Conservation (phyloP, 2,888 invertebrate genomes). For the Pemphredon lugubris region DNA sequence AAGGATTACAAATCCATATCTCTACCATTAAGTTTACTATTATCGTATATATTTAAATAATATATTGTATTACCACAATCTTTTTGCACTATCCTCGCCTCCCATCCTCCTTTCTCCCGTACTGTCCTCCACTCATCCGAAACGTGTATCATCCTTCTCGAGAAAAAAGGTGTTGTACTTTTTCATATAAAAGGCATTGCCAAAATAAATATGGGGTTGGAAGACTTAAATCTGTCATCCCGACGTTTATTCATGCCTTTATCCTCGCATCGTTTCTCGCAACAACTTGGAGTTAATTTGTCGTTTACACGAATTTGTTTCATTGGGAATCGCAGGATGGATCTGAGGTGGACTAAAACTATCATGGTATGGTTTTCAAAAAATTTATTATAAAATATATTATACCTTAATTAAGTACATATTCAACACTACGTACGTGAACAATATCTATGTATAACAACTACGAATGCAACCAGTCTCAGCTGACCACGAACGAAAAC, state of each 20-base stretch:
- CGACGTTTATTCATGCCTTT: too few species aligned
- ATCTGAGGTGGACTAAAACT: not conserved
- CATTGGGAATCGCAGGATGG: too few species aligned
- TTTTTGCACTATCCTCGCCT: slow-evolving; percentile 70
- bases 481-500: slow-evolving; percentile 40
- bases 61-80: slow-evolving; percentile 74
- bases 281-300: too few species aligned
- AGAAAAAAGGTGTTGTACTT: slow-evolving; percentile 78
- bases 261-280: not conserved
- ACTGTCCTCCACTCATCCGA: slow-evolving; percentile 36
- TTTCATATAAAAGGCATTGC: slow-evolving; percentile 79
- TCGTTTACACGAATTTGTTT: too few species aligned
- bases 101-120: slow-evolving; percentile 25
- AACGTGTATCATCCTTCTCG: slow-evolving; percentile 72
- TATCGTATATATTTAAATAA: slow-evolving; percentile 71
- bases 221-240: slow-evolving; percentile 65
- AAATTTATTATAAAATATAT: slow-evolving; percentile 80
- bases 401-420: slow-evolving; percentile 79
- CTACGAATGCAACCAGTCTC: slow-evolving; percentile 52
- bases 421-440: slow-evolving; percentile 75
- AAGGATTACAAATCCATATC: slow-evolving; percentile 63
- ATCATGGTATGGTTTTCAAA: slow-evolving; percentile 52
- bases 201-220: slow-evolving; percentile 79
- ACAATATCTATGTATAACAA: slow-evolving; percentile 61
- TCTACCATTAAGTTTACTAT: slow-evolving; percentile 76